These are phyloP conservation scores for Delphinus delphis DNA, from an alignment of 2,113 vertebrate species.

Conservation along the genomic window DNA sequence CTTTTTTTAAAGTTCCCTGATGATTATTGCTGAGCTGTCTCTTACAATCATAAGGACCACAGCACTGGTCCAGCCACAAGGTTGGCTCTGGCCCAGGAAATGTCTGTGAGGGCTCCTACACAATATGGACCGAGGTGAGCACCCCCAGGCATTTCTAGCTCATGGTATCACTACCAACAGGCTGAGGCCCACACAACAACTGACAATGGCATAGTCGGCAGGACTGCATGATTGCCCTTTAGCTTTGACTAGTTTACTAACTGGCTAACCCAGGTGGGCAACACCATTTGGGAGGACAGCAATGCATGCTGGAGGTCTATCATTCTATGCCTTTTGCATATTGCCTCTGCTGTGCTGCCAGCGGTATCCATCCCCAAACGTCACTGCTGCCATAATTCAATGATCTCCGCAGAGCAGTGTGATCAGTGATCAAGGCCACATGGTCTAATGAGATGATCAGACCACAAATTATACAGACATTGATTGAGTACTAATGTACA, in stretches of 20 bases:
- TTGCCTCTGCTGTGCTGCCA: neutral
- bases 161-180: neutral
- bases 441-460: neutral
- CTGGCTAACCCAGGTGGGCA: neutral
- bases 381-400: neutral
- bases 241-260: neutral
- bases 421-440: neutral
- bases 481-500: neutral
- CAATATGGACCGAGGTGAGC: neutral
- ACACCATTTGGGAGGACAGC: neutral
- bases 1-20: neutral
- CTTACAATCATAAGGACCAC: neutral
- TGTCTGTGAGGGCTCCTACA: neutral
- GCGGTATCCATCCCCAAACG: neutral
- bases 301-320: neutral
- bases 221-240: neutral
- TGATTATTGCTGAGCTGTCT: neutral
- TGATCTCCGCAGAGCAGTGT: neutral
- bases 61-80: neutral
- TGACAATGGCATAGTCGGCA: neutral
- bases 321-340: neutral
- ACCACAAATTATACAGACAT: neutral
- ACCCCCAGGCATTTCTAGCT: neutral
- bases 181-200: accelerated
- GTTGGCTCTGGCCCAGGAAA: neutral